A percentile compares a stretch with the other conserved stretches of the same genome.
Conservation (phyloP, 2,113 vertebrate species). For the Amphilophus citrinellus region DNA sequence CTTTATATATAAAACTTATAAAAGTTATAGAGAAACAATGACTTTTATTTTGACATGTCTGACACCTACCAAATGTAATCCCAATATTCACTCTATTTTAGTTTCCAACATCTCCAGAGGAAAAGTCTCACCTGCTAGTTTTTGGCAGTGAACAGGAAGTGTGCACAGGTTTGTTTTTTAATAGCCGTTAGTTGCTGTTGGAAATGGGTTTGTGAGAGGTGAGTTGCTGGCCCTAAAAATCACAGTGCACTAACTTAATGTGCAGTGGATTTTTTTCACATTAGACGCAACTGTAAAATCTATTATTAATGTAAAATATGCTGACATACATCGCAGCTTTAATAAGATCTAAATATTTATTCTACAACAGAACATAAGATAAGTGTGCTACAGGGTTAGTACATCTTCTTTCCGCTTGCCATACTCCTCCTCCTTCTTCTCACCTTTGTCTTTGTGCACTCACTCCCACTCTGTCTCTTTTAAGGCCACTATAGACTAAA, state of each 20-base stretch:
- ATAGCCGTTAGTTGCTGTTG: neutral
- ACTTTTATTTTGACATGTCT: neutral
- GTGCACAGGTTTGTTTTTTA: neutral
- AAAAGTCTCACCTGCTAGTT: neutral
- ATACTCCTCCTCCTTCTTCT: constrained; percentile 28
- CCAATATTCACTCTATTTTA: neutral
- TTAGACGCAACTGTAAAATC: neutral
- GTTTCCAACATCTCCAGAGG: neutral
- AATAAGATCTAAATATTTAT: constrained; percentile 1
- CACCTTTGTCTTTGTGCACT: constrained; percentile 59
- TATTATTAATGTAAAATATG: neutral
- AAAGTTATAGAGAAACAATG: neutral
- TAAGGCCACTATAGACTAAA: constrained; percentile 78
- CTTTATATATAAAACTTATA: neutral
- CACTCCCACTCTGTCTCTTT: constrained; percentile 78
- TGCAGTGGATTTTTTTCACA: neutral
- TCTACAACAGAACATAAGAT: neutral
- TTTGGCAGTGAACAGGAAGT: neutral
- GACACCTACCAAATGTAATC: neutral
- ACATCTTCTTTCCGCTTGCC: constrained; percentile 22
- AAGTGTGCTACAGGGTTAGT: neutral
- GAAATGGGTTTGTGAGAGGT: rapidly evolving
- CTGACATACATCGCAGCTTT: neutral
- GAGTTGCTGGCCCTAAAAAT: neutral
- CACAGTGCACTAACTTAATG: neutral